Evolutionary conservation across 2,888 invertebrate genomes (phyloP).

Genomic region (Phragmatobia fuliginosa): DNA sequence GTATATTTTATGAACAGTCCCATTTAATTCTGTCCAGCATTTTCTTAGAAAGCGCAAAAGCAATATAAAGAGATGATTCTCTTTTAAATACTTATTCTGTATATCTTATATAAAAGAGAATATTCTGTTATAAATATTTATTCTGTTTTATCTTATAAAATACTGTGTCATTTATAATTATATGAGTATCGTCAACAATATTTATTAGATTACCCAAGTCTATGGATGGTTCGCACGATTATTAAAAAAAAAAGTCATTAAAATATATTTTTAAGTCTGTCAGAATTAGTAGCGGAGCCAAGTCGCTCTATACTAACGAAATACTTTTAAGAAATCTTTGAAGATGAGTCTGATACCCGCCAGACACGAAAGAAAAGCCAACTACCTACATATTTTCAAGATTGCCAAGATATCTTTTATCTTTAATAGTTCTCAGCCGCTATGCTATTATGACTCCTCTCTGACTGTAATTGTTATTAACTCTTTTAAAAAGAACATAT

Average conservation of each 20-base stretch:
- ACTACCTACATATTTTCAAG: too few species aligned
- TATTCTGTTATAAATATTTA: background rate
- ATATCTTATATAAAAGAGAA: constrained; percentile 4
- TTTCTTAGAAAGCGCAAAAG: background rate
- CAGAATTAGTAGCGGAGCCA: background rate
- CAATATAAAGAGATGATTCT: constrained; percentile 4
- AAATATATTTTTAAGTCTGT: background rate
- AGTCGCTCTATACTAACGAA: background rate
- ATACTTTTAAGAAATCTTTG: background rate
- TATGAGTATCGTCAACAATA: constrained; percentile 1
- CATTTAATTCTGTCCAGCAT: constrained; percentile 37
- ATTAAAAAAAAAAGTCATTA: background rate
- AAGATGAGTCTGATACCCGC: too few species aligned
- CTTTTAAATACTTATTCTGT: constrained; percentile 2
- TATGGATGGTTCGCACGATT: constrained; percentile 33
- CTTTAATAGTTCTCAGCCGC: too few species aligned
- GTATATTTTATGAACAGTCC: constrained; percentile 21
- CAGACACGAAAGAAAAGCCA: too few species aligned
- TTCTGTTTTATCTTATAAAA: constrained; percentile 10
- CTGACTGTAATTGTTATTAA: background rate
- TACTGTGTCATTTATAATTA: constrained; percentile 41
- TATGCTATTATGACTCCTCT: too few species aligned
- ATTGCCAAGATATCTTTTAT: too few species aligned
- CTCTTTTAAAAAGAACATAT: background rate
- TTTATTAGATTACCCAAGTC: background rate